Evolutionary conservation across 1,140 invertebrate species (phyloP).

Genomic region (Samia ricini): DNA sequence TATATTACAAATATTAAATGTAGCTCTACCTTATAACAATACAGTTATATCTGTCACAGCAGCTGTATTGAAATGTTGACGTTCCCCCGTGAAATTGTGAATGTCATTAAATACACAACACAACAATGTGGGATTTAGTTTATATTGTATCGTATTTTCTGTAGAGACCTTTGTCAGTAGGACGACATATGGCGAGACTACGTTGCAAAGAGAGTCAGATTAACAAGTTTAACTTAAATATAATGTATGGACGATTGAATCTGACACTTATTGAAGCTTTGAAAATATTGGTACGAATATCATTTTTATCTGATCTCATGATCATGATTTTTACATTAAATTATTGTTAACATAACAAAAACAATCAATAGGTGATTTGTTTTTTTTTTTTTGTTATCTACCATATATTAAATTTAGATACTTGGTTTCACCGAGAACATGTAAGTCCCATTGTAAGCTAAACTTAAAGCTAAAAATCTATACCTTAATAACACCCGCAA

Average conservation of each 20-base stretch:
- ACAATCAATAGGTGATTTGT: too few relatives aligned
- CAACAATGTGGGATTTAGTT: constrained; percentile 2
- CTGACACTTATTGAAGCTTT: constrained; percentile 1
- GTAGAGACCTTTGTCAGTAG: constrained; percentile 17
- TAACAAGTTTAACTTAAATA: constrained; percentile 13
- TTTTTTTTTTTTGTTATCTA: too few relatives aligned
- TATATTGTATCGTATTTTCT: constrained; percentile 9
- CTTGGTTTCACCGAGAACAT: too few relatives aligned
- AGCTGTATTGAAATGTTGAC: constrained; percentile 35
- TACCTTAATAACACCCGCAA: too few relatives aligned
- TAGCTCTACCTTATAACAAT: neutral
- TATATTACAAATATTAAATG: neutral
- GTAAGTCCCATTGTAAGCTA: too few relatives aligned
- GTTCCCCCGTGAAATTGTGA: constrained; percentile 13
- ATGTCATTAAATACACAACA: constrained; percentile 11
- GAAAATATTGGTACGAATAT: constrained; percentile 5
- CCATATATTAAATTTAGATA: too few relatives aligned
- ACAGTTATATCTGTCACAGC: constrained; percentile 43
- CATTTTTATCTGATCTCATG: neutral
- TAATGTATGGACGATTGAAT: constrained; percentile 8
- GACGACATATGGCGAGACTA: constrained; percentile 16
- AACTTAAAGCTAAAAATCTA: too few relatives aligned
- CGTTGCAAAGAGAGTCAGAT: constrained; percentile 4
- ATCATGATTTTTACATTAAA: neutral
- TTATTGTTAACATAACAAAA: too few relatives aligned